Base-by-base conservation (phyloP, 37 sponge, comb jelly and placozoan species). In the Tethya wilhelma region DNA sequence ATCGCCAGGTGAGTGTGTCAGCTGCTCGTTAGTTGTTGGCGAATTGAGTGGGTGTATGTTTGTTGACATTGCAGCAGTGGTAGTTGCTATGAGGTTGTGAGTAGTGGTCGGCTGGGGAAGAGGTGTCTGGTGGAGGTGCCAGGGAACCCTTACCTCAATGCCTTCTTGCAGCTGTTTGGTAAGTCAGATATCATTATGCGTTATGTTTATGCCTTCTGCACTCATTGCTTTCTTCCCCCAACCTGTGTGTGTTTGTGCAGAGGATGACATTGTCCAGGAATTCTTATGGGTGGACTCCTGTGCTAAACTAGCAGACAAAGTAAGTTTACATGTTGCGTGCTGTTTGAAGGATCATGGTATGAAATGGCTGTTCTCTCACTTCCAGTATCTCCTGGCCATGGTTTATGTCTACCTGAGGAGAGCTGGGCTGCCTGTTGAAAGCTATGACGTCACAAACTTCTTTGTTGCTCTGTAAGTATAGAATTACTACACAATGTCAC, bases 351-450 rank as follows among this genome's bases (percentile, higher is more conserved):
- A 41, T 68, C 34, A 60, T 67, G 37, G 67, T 31, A 8, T 67
- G 67, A 17, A 31, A 36, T 67, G 38, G 5, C 25, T 76, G 46
- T 56, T 14, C 37, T 44, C n/a, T n/a, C 75, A 7, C 38, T 40
- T 74, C 28, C 77, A 94, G 92, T 94, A 94, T 59, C 75, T 87
- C 19, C 44, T 94, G 67, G 91, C 95, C 14, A 94, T 94, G 95
- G 95, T 84, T 53, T 94, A 90, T 55, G 89, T 84, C 46, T 94
- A 94, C 82, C 90, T 94, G 86, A 87, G 87, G 77, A 73, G 95
- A 63, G 89, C 92, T 14, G 37, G 32, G 2, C 76, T 94, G 4
- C 66, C 89, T 0, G 60, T 84, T 11, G 82, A 90, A 5, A 73
- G 77, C 40, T 94, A 90, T 65, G 80, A 79, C 65, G 39, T 53